These are phyloP conservation scores for Tichodroma muraria DNA, from an alignment of 2,113 vertebrate species.

Conservation along the genomic window DNA sequence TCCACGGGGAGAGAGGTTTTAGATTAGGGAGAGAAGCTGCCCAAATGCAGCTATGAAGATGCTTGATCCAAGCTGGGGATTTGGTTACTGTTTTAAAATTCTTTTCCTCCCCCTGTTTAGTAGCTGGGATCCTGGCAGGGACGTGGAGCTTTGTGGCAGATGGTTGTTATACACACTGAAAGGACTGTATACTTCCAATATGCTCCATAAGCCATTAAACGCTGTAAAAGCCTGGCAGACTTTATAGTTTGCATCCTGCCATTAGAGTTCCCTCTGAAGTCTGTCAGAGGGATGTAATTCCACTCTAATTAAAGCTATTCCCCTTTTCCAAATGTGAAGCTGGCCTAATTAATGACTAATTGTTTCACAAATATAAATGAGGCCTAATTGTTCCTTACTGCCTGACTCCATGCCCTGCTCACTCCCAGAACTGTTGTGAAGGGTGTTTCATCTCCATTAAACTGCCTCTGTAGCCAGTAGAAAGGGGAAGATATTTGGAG, in stretches of 20 bases:
- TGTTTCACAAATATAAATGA: not conserved
- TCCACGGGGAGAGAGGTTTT: not conserved
- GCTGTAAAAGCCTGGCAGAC: constrained; percentile 32
- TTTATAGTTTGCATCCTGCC: constrained; percentile 64
- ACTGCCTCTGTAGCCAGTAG: not conserved
- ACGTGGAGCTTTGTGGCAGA: not conserved
- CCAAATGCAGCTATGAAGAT: not conserved
- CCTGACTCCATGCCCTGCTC: not conserved
- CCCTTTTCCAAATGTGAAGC: constrained; percentile 27
- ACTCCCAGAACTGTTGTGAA: not conserved
- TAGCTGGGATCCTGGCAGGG: constrained; percentile 2
- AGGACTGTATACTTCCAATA: constrained; percentile 23
- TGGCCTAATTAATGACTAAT: constrained; percentile 52
- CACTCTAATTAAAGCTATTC: constrained; percentile 32
- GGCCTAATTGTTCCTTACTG: not conserved
- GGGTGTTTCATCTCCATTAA: not conserved
- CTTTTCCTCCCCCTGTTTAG: not conserved
- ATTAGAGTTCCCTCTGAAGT: constrained; percentile 59
- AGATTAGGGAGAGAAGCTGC: not conserved
- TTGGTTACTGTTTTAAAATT: not conserved
- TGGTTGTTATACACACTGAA: constrained; percentile 27
- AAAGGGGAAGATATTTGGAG: not conserved
- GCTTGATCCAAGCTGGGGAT: not conserved
- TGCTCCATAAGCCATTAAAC: constrained; percentile 43
- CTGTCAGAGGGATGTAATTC: constrained; percentile 32